Conservation (phyloP, 2,797 vertebrate species). For the Gadopsis marmoratus region DNA sequence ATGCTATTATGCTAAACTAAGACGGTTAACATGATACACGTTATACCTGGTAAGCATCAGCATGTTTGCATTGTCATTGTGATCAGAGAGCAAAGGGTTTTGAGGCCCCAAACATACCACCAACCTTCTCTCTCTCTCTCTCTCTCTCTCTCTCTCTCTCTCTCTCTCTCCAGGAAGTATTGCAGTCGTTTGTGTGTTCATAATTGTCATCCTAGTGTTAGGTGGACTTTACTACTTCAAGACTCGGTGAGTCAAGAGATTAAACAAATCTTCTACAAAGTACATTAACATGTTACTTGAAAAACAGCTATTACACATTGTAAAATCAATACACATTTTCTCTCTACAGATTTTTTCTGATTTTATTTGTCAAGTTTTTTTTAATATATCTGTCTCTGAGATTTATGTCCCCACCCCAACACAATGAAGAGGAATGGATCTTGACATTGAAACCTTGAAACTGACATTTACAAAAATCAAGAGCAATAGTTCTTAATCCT, state of each 20-base stretch:
- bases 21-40: too few relatives aligned
- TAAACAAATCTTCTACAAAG: not conserved
- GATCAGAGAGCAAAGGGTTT: too few relatives aligned
- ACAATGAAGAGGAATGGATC: not conserved
- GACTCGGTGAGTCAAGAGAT: constrained; percentile 70
- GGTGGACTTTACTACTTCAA: constrained; percentile 69
- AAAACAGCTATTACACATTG: too few relatives aligned
- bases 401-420: not conserved
- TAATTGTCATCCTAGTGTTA: constrained; percentile 54
- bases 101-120: too few relatives aligned
- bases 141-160: not conserved
- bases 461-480: not conserved
- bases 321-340: not conserved
- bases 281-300: not conserved
- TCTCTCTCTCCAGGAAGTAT: constrained; percentile 64
- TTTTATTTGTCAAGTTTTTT: too few relatives aligned
- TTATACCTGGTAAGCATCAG: too few relatives aligned
- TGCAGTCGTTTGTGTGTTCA: constrained; percentile 49
- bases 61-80: too few relatives aligned
- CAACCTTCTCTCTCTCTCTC: not conserved
- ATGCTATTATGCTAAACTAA: too few relatives aligned
- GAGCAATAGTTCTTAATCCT: not conserved
- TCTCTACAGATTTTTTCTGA: too few relatives aligned
- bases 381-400: not conserved
- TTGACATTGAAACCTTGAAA: not conserved